These are phyloP conservation scores for Chrysomela aeneicollis DNA, from an alignment of 2,888 invertebrate species.

Conservation along the genomic window DNA sequence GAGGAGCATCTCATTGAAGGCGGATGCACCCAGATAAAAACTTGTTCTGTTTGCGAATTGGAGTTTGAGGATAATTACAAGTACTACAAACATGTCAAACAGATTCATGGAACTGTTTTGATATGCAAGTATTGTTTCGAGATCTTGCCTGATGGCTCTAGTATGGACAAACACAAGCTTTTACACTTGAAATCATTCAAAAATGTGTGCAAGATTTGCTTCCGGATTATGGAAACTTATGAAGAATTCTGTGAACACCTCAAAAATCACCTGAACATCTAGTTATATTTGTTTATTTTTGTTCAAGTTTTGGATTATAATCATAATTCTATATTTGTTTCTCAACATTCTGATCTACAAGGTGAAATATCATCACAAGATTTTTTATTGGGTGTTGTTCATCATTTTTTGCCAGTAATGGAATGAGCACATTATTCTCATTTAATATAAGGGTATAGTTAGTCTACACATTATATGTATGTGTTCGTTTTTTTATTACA, in stretches of 20 bases:
- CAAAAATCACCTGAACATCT: conserved; percentile 20
- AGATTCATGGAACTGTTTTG: conserved; percentile 11
- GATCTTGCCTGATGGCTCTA: background rate
- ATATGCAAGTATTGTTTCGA: conserved; percentile 30
- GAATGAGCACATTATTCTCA: no score
- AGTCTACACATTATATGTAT: no score
- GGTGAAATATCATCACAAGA: no score
- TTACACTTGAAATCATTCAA: conserved; percentile 28
- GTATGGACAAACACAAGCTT: conserved; percentile 19
- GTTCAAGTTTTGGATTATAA: no score
- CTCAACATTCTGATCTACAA: no score
- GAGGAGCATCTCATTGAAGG: conserved; percentile 11
- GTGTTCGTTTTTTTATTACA: no score
- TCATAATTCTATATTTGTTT: no score
- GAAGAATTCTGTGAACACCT: conserved; percentile 23
- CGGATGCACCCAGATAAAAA: conserved; percentile 9
- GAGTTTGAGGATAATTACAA: conserved; percentile 18
- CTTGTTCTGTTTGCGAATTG: conserved; percentile 15
- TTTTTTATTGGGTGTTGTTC: no score
- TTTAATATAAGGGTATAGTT: no score
- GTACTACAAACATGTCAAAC: conserved; percentile 15
- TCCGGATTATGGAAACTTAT: conserved; percentile 19
- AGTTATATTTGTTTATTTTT: no score
- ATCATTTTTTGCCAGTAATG: no score
- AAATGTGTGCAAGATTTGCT: conserved; percentile 29